A percentile compares a stretch with the other conserved stretches of the same genome.
Conservation (phyloP, 2,113 vertebrate species). For the Gambusia holbrooki region DNA sequence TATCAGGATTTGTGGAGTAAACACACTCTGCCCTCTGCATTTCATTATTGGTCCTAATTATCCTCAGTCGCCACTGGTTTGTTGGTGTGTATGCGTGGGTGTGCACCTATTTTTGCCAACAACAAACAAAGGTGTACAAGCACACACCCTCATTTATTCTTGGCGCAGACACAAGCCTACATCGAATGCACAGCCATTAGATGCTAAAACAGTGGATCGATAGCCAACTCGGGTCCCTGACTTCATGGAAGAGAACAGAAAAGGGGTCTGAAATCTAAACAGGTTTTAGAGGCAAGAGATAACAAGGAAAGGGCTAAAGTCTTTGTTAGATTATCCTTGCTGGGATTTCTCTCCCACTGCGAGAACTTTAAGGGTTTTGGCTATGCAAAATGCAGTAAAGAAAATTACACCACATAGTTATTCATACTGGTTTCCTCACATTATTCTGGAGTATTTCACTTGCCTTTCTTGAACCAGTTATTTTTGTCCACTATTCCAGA, state of each 20-base stretch:
- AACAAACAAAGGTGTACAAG: slow-evolving; percentile 55
- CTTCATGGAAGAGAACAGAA: slow-evolving; percentile 54
- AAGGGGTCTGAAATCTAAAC: slow-evolving; percentile 56
- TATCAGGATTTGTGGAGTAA: slow-evolving; percentile 64
- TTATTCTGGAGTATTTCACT: not conserved
- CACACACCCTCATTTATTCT: slow-evolving; percentile 53
- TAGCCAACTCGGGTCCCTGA: slow-evolving; percentile 60
- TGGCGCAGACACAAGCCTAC: slow-evolving; percentile 62
- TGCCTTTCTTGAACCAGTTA: not conserved
- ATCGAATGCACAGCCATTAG: slow-evolving; percentile 64
- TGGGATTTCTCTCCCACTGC: slow-evolving; percentile 44
- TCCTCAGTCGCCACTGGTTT: slow-evolving; percentile 61
- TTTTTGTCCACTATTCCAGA: not conserved
- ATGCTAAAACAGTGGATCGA: slow-evolving; percentile 57
- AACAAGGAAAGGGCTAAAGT: slow-evolving; percentile 38
- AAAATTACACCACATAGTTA: slow-evolving; percentile 4
- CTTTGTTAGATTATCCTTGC: slow-evolving; percentile 65
- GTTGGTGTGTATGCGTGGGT: slow-evolving; percentile 31
- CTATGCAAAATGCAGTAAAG: slow-evolving; percentile 4
- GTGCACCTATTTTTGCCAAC: slow-evolving; percentile 33
- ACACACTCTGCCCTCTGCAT: slow-evolving; percentile 63
- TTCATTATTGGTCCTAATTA: slow-evolving; percentile 76
- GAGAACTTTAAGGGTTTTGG: slow-evolving; percentile 24
- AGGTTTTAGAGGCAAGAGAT: slow-evolving; percentile 53
- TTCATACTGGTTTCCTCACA: too few species aligned